Evolutionary conservation across 2,888 invertebrate genomes (phyloP).

Genomic region (Ferdinandea cuprea): DNA sequence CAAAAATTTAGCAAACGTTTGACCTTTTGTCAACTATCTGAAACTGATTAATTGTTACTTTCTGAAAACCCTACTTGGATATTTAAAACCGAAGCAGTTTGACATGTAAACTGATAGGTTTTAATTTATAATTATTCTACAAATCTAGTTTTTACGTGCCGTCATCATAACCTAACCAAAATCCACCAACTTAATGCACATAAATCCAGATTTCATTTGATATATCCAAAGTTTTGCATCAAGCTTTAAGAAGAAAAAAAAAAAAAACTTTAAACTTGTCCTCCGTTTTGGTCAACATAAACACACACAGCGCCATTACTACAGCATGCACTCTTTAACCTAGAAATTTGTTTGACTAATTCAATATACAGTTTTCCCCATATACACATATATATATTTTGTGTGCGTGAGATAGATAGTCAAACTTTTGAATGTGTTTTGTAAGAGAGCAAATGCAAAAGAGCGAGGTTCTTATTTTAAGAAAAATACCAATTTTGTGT

Average conservation of each 20-base stretch:
- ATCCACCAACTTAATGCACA: background rate
- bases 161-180: no score
- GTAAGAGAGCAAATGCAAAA: background rate
- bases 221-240: background rate
- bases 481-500: constrained; percentile 5
- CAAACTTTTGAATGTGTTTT: background rate
- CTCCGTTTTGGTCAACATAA: background rate
- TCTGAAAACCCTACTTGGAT: no score
- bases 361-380: background rate
- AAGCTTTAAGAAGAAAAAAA: background rate
- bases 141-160: no score
- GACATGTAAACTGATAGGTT: no score
- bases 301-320: background rate
- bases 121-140: no score
- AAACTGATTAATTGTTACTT: no score
- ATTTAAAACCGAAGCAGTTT: no score
- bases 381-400: no score
- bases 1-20: no score
- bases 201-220: background rate
- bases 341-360: constrained; percentile 42
- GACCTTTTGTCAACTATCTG: no score
- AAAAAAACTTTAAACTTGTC: background rate
- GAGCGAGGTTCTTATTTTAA: background rate
- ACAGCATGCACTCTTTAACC: constrained; percentile 47
- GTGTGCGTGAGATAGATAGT: constrained; percentile 20